phyloP scores from a whole-genome alignment of 2,797 vertebrate genomes.

The Coluber constrictor region DNA sequence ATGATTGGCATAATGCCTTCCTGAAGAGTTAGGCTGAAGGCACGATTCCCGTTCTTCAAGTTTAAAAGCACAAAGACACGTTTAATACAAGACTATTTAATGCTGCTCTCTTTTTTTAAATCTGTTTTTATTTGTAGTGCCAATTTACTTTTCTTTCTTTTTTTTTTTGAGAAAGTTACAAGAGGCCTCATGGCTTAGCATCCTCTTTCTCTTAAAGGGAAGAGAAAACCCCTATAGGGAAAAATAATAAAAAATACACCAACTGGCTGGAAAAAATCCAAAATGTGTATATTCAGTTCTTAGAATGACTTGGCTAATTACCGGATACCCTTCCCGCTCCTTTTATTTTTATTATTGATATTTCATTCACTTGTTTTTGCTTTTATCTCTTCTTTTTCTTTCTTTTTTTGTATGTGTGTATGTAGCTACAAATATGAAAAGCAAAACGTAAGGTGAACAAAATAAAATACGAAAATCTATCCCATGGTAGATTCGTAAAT shows the following conservation, averaged over 20 bases:
- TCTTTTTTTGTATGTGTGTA: background rate
- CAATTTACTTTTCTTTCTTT: background rate
- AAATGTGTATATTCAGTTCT: background rate
- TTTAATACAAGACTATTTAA: too few species aligned
- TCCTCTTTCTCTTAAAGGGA: background rate
- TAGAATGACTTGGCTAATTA: background rate
- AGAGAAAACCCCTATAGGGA: background rate
- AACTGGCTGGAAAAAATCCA: background rate
- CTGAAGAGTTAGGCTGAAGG: too few species aligned
- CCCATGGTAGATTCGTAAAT: too few species aligned
- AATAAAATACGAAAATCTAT: background rate
- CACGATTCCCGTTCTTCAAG: too few species aligned
- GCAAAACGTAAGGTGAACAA: background rate
- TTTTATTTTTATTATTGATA: background rate
- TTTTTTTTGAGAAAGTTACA: background rate
- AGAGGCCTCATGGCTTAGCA: background rate
- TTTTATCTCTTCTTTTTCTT: too few species aligned
- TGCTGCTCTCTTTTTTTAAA: too few species aligned
- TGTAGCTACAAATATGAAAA: background rate
- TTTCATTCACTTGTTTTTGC: background rate
- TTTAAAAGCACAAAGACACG: background rate
- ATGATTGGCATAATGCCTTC: background rate
- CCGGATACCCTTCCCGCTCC: background rate
- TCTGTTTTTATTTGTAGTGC: background rate
- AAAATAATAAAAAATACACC: background rate